Base-by-base conservation (phyloP, 2,113 vertebrate genomes). In the Paedocypris sp. region DNA sequence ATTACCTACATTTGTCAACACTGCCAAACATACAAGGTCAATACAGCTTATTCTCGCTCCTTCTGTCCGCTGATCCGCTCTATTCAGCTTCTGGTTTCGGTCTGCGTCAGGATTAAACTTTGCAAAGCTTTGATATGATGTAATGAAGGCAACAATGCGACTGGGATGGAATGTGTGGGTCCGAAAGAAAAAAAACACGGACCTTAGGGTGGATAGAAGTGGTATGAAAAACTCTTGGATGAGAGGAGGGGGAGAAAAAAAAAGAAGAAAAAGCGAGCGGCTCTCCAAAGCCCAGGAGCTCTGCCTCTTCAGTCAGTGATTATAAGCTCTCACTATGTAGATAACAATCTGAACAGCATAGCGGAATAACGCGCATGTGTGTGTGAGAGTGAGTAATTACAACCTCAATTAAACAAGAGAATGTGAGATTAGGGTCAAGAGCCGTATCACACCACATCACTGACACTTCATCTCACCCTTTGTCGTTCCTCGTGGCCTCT, bases 1-100 rank as follows among this genome's bases (percentile, higher is more conserved):
- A 68, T 72, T 65, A 68, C 70, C 33, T 58, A 65, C 70, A 68
- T 64, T 51, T 72, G 70, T 65, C 66, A 68, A 72, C 62, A 66
- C 13, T 16, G 10, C 22, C 47, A 26, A 61, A 31, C 57, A 36
- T 60, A 41, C 57, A 72, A 72, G 70, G 70, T 72, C 70, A 68
- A 62, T 41, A 52, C 43, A 31, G 28, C 32, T 38, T 33, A n/a
- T 20, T 29, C 15, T 13, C 12, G 25, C 33, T 48, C 19, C 23
- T 46, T 47, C n/a, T 20, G 38, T 20, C 46, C 9, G 12, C n/a
- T 13, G 20, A 36, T 25, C 16, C 11, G 29, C 12, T 43, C 36
- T 20, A 12, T 31, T 54, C 39, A 25, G 22, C 38, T 20, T 7
- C 19, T 36, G n/a, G 33, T 23, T 52, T 13, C 23, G 33, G 16